Evolutionary conservation across 2,113 vertebrate genomes (phyloP).

Genomic region (Phodopus roborovskii): DNA sequence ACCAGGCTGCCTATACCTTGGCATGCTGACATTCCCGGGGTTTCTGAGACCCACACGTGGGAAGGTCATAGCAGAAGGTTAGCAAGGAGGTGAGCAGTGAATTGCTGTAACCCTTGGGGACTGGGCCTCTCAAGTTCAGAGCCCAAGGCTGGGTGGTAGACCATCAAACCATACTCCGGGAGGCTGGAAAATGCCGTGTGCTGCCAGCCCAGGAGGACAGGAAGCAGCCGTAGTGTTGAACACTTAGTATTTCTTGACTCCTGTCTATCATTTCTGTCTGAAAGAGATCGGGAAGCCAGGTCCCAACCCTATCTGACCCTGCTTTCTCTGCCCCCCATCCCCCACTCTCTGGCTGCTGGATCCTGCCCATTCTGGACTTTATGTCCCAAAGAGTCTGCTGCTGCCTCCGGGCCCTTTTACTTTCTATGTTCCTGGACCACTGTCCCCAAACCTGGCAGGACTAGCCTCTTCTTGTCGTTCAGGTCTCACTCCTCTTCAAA

Average conservation of each 20-base stretch:
- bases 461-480: neutral
- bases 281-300: neutral
- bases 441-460: neutral
- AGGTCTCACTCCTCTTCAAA: neutral
- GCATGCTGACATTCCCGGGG: accelerated
- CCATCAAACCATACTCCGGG: neutral
- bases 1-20: accelerated
- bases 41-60: accelerated
- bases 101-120: neutral
- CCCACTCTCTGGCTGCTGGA: neutral
- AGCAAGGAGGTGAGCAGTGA: accelerated
- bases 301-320: accelerated
- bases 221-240: neutral
- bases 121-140: accelerated
- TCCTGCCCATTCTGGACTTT: neutral
- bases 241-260: accelerated
- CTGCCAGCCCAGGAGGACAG: neutral
- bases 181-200: neutral
- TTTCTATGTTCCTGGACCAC: neutral
- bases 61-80: neutral
- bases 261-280: neutral
- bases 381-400: too few relatives aligned
- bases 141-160: neutral
- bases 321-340: too few relatives aligned
- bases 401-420: neutral